Evolutionary conservation across 2,113 vertebrate species (phyloP).

Genomic region (Siniperca knerii): DNA sequence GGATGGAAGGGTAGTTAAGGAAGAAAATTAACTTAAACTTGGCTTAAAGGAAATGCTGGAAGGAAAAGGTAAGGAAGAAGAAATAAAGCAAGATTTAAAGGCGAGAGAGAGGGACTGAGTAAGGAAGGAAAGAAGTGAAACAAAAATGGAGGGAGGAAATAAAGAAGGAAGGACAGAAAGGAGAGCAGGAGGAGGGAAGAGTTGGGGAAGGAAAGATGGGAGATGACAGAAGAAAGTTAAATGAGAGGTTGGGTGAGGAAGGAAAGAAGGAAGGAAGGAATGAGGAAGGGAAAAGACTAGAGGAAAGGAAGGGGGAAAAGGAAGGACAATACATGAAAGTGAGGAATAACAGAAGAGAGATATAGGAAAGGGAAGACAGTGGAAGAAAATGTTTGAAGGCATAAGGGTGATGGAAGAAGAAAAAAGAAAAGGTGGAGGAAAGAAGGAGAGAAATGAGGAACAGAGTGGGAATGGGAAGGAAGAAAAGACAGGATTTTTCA

Average conservation of each 20-base stretch:
- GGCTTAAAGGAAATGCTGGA: too few relatives aligned
- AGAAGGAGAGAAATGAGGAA: background rate
- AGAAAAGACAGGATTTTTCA: too few relatives aligned
- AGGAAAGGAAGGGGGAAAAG: background rate
- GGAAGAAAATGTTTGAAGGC: background rate
- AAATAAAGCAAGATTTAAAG: background rate
- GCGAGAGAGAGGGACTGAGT: background rate
- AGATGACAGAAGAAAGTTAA: background rate
- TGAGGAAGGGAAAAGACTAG: too few relatives aligned
- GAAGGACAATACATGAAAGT: too few relatives aligned
- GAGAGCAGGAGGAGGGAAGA: background rate
- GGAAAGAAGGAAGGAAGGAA: background rate
- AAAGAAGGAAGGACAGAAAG: too few relatives aligned
- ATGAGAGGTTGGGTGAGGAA: background rate
- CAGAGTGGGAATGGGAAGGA: background rate
- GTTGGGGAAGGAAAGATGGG: background rate
- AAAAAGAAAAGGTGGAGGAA: background rate
- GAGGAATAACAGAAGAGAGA: background rate
- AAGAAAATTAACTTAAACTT: too few relatives aligned
- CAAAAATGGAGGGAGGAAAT: background rate
- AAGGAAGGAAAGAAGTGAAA: background rate
- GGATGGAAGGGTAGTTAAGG: too few relatives aligned
- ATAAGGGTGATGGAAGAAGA: background rate
- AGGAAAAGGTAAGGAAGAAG: background rate
- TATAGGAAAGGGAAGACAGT: too few relatives aligned